Base-by-base conservation (phyloP, 2,888 invertebrate genomes). In the Syrista parreyssii region DNA sequence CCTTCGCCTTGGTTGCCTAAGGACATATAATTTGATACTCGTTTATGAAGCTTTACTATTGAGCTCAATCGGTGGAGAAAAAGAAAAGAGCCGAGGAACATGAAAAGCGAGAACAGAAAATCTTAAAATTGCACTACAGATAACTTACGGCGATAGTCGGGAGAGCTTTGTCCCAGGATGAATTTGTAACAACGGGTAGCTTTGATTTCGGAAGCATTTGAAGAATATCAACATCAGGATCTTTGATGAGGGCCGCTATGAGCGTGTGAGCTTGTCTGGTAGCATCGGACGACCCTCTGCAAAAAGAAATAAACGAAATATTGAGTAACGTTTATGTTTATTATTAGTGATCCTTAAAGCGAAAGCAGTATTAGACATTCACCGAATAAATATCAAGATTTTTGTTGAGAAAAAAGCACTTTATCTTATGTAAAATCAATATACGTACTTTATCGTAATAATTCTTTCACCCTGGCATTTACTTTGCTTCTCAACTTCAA, bases 401-500 rank as follows among this genome's bases (percentile, higher is more conserved):
- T 3, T 33, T 55, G 6, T 33, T 15, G 11, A 40, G 35, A 55
- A 6, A 12, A 15, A 69, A 34, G 4, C 31, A 74, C 12, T 12
- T 40, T 40, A 23, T 55, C 6, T 55, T 55, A 23, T 23, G 40
- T 55, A 55, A 23, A 55, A 55, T 55, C 40, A 55, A 55, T 15
- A 23, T 55, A 92, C 94, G 92, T 89, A 96, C 95, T 98, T 98
- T 89, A 99, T 98, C 71, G 98, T 98, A 84, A 99, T 98, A 88
- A 96, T 96, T 85, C 99, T 94, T 91, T 98, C 98, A 78, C 97
- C 97, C 92, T 97, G 98, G 9, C 97, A 96, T 92, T 98, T 98
- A 90, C 96, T 96, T 92, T 98, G 98, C 92, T 99, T 99, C 92
- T 99, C 99, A 35, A 99, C 98, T 92, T 99, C 98, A 89, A 99